Evolutionary conservation across 1,140 invertebrate species (phyloP).

Genomic region (Ladona fulva): DNA sequence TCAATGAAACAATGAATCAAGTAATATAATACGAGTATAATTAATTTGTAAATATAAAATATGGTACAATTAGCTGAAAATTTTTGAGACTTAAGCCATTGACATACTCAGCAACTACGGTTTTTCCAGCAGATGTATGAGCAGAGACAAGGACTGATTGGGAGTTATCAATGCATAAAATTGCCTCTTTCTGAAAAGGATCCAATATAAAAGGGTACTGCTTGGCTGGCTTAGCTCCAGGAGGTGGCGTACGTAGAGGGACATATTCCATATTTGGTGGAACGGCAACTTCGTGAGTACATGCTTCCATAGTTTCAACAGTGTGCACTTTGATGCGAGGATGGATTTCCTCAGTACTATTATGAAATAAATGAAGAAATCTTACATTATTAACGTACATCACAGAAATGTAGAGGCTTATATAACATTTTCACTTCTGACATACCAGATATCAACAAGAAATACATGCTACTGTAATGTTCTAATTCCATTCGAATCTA

Average conservation of each 20-base stretch:
- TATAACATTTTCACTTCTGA: no score
- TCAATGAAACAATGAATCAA: no score
- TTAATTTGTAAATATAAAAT: constrained; percentile 15
- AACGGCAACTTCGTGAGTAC: constrained; percentile 87
- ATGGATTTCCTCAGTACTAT: constrained; percentile 48
- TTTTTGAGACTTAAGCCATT: no score
- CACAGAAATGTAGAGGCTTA: no score
- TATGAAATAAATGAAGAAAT: constrained; percentile 29
- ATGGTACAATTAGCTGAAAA: no score
- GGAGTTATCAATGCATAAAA: constrained; percentile 95
- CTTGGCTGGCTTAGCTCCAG: constrained; percentile 65
- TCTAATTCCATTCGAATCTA: no score
- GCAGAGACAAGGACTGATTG: constrained; percentile 97
- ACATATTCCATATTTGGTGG: constrained; percentile 77
- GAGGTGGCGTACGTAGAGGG: constrained; percentile 48
- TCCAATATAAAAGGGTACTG: constrained; percentile 93
- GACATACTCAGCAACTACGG: constrained; percentile 96
- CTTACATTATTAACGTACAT: no score
- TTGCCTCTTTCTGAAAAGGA: constrained; percentile 97
- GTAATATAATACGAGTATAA: no score
- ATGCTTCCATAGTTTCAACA: constrained; percentile 79
- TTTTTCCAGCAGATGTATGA: constrained; percentile 99
- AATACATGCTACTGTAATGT: no score
- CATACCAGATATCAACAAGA: no score
- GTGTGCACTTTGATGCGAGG: constrained; percentile 73